A percentile compares a stretch with the other conserved stretches of the same genome.
Conservation (phyloP, 2,797 vertebrate species). For the Pygocentrus nattereri region DNA sequence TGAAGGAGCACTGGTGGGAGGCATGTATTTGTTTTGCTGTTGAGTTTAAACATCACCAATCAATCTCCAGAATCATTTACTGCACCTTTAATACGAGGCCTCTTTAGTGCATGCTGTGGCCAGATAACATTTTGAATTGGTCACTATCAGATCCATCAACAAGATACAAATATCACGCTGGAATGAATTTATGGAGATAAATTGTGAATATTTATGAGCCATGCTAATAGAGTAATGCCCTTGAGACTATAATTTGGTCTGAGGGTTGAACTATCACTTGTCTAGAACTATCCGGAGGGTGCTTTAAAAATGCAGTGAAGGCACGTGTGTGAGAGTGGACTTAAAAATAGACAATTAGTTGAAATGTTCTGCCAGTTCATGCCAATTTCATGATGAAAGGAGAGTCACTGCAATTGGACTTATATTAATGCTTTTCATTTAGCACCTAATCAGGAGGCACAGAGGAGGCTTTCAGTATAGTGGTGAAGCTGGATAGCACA, state of each 20-base stretch:
- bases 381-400: not conserved
- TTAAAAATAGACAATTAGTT: slow-evolving; percentile 4
- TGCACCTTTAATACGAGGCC: slow-evolving; percentile 1
- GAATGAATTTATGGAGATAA: slow-evolving; percentile 2
- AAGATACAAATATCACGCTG: not conserved
- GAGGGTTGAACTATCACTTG: slow-evolving; percentile 4
- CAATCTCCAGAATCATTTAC: no score
- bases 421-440: not conserved
- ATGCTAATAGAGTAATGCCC: slow-evolving; percentile 38
- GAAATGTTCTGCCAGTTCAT: slow-evolving; percentile 21
- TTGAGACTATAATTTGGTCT: slow-evolving; percentile 31
- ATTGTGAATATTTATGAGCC: slow-evolving; percentile 23
- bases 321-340: not conserved
- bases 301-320: not conserved
- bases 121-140: slow-evolving; percentile 20
- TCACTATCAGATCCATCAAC: slow-evolving; percentile 27
- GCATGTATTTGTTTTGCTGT: no score
- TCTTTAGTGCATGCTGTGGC: slow-evolving; percentile 8
- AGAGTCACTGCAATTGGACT: not conserved
- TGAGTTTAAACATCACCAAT: no score
- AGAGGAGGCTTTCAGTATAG: slow-evolving; percentile 19
- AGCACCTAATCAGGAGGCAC: slow-evolving; percentile 8
- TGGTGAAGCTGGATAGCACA: not conserved
- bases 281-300: not conserved
- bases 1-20: no score